Evolutionary conservation across 1,140 invertebrate genomes (phyloP).

Genomic region (Psix sp.): DNA sequence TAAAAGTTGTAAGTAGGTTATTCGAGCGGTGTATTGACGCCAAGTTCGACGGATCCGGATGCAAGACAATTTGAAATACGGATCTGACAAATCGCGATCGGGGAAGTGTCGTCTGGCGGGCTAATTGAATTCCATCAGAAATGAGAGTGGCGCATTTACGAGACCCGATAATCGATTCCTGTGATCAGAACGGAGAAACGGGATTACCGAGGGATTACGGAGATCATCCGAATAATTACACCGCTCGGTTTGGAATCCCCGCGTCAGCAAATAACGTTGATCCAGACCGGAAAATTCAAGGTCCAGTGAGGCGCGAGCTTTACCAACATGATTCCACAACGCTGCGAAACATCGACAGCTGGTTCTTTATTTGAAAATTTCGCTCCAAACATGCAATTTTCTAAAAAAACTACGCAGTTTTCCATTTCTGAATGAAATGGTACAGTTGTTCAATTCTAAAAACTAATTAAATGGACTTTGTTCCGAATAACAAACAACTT

Average conservation of each 20-base stretch:
- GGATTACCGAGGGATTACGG: constrained; percentile 66
- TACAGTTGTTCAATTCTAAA: no score
- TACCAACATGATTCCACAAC: constrained; percentile 37
- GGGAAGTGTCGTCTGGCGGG: constrained; percentile 37
- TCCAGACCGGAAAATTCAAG: constrained; percentile 54
- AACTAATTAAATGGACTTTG: no score
- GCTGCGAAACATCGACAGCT: constrained; percentile 46
- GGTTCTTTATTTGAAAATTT: constrained; percentile 40
- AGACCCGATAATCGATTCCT: constrained; percentile 62
- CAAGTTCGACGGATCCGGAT: constrained; percentile 1
- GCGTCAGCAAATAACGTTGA: constrained; percentile 58
- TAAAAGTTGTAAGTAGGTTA: constrained; percentile 23
- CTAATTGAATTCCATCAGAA: constrained; percentile 65
- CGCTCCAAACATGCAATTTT: constrained; percentile 9
- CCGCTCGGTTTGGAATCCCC: constrained; percentile 48
- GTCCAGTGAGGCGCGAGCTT: constrained; percentile 38
- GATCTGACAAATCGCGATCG: constrained; percentile 44
- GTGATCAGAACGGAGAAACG: constrained; percentile 51
- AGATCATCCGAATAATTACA: constrained; percentile 75
- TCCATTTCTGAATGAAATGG: no score
- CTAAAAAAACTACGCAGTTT: no score
- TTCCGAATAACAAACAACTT: no score
- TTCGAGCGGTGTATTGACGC: constrained; percentile 12
- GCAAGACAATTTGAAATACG: constrained; percentile 39
- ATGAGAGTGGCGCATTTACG: constrained; percentile 54